Base-by-base conservation (phyloP, 2,888 invertebrate species). In the Cantharis nigra region DNA sequence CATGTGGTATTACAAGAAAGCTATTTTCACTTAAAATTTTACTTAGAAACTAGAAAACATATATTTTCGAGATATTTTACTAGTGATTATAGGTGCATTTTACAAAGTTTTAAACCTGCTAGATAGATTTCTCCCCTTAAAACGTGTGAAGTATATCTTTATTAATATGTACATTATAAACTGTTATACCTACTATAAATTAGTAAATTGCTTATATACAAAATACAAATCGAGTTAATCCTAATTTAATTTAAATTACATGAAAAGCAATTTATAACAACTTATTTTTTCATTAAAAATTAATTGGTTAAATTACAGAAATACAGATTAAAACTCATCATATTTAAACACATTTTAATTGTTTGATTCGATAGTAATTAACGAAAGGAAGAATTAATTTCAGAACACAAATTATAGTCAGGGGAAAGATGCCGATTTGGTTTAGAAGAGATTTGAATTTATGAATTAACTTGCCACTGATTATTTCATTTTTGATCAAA, bases 321-420 rank as follows among this genome's bases (percentile, higher is more conserved):
- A n/a, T 4, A 49, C 49, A n/a, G n/a, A 49, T 49, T 49, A n/a
- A 49, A 49, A 49, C 49, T 49, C 49, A 9, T 49, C 49, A 49
- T 49, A 49, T 49, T 49, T 49, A 49, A 49, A n/a, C 49, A 49
- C 4, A n/a, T 49, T 49, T 49, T 49, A 49, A 49, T 49, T 49
- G 4, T 49, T n/a, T n/a, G 49, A 49, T 26, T 30, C 23, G 71
- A 23, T 18, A 18, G 63, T 49, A 49, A 63, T 71, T 71, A 63
- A 71, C 71, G 71, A 71, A 71, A 63, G 26, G 71, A 71, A 63
- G 71, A 63, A 71, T 71, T 71, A 71, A 71, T 71, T 72, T 65
- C 20, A 20, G 65, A 72, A 72, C 20, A 20, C 65, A 33, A 65
- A 72, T 64, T 72, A 30, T 20, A 65, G 9, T 10, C 28, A 72